A percentile compares a stretch with the other conserved stretches of the same genome.
Evolutionary conservation across 2,888 invertebrate genomes (phyloP).

Genomic region (Busseola fusca): DNA sequence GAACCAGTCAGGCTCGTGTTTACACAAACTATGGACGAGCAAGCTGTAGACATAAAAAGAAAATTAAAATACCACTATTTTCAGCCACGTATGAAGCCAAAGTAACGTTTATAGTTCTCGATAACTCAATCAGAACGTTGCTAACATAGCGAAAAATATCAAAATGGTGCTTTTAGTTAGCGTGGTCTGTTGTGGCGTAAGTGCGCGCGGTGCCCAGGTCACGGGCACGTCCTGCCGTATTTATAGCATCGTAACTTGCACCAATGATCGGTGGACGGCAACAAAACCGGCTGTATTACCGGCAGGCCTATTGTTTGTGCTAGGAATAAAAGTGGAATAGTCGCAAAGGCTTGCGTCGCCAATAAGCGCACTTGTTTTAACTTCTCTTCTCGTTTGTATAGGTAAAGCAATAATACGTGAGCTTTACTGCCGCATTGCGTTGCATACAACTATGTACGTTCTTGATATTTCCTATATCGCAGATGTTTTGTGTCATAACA

Average conservation of each 20-base stretch:
- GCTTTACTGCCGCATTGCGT: slow-evolving; percentile 78
- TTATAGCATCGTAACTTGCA: slow-evolving; percentile 87
- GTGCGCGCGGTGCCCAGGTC: slow-evolving; percentile 73
- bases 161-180: slow-evolving; percentile 58
- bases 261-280: slow-evolving; percentile 81
- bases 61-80: slow-evolving; percentile 43
- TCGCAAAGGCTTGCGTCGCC: slow-evolving; percentile 68
- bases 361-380: slow-evolving; percentile 79
- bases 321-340: slow-evolving; percentile 82
- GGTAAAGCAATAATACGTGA: slow-evolving; percentile 69
- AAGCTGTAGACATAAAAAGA: slow-evolving; percentile 41
- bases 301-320: slow-evolving; percentile 83
- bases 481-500: slow-evolving; percentile 57
- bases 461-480: slow-evolving; percentile 66
- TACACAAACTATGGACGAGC: slow-evolving; percentile 37
- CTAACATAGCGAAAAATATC: slow-evolving; percentile 55
- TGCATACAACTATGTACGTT: slow-evolving; percentile 68
- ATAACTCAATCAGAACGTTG: slow-evolving; percentile 56
- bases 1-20: slow-evolving; percentile 35
- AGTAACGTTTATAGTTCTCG: slow-evolving; percentile 50
- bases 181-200: slow-evolving; percentile 56
- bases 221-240: slow-evolving; percentile 85
- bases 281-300: slow-evolving; percentile 78
- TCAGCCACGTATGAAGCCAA: slow-evolving; percentile 61
- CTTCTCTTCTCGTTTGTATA: slow-evolving; percentile 71